A percentile compares a stretch with the other conserved stretches of the same genome.
phyloP scores from a whole-genome alignment of 1,140 invertebrate genomes.

The Eurosta solidaginis region DNA sequence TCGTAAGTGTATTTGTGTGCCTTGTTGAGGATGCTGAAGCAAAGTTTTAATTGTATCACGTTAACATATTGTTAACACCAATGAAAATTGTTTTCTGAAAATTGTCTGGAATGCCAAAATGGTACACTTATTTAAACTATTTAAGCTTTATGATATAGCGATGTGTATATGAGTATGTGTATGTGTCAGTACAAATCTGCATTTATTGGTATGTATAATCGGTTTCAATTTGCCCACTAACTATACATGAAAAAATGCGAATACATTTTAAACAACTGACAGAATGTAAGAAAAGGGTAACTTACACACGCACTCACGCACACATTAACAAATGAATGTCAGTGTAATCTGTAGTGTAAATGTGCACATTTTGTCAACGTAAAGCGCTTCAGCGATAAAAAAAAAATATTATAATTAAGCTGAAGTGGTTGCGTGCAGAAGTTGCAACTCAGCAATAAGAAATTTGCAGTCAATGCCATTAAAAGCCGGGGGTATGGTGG shows the following conservation, averaged over 20 bases:
- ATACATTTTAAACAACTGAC: background rate
- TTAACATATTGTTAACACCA: conserved; percentile 24
- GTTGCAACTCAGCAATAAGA: too few relatives aligned
- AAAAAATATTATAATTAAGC: conserved; percentile 10
- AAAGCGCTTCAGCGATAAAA: background rate
- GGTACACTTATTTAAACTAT: too few relatives aligned
- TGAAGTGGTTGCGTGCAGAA: background rate
- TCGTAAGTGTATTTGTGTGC: background rate
- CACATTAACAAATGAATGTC: background rate
- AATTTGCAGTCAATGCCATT: too few relatives aligned
- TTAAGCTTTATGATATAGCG: too few relatives aligned
- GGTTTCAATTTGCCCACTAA: background rate
- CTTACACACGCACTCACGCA: background rate
- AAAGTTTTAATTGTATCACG: conserved; percentile 28
- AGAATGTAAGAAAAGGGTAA: background rate
- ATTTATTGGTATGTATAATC: background rate
- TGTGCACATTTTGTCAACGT: background rate
- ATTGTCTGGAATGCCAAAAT: background rate
- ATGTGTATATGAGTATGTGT: background rate
- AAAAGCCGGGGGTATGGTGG: too few relatives aligned
- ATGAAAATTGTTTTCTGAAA: conserved; percentile 2
- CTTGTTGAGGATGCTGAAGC: background rate
- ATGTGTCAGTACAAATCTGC: background rate
- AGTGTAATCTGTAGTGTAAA: background rate
- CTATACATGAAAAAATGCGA: background rate